Conservation (phyloP, 2,888 invertebrate genomes). For the Rhamnusium bicolor region DNA sequence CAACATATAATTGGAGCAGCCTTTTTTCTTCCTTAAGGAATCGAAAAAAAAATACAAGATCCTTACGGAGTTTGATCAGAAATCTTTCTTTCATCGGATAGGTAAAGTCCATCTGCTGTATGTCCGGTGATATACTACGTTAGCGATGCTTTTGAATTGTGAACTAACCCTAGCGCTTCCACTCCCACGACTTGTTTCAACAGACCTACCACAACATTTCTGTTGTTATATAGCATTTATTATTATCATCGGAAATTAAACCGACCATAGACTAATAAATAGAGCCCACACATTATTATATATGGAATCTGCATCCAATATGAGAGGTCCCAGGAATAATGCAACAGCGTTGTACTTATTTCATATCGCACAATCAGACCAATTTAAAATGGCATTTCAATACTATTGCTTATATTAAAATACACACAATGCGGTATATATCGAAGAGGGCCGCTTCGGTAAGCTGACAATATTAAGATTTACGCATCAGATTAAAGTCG, state of each 20-base stretch:
- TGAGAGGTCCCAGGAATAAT: slow-evolving; percentile 2
- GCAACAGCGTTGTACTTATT: slow-evolving; percentile 41
- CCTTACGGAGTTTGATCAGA: too few species aligned
- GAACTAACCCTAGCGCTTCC: too few species aligned
- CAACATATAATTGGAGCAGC: too few species aligned
- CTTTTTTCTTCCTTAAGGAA: too few species aligned
- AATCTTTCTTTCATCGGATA: too few species aligned
- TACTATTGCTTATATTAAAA: slow-evolving; percentile 61
- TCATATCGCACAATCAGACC: slow-evolving; percentile 68
- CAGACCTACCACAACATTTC: neutral
- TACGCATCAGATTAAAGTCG: slow-evolving; percentile 59
- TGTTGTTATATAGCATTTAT: neutral
- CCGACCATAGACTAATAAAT: neutral
- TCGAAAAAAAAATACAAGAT: too few species aligned
- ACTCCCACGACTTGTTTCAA: neutral
- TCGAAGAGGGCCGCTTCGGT: slow-evolving; percentile 46
- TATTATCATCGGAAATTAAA: neutral
- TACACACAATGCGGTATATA: slow-evolving; percentile 57
- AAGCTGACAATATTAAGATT: slow-evolving; percentile 65
- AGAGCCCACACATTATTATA: neutral
- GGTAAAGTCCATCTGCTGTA: too few species aligned
- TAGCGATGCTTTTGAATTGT: too few species aligned
- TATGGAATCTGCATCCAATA: slow-evolving; percentile 1
- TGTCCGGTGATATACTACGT: too few species aligned
- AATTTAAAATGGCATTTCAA: slow-evolving; percentile 69